A percentile compares a stretch with the other conserved stretches of the same genome.
These are phyloP conservation scores for Microdon myrmicae DNA, from an alignment of 2,888 invertebrate genomes.

Conservation along the genomic window DNA sequence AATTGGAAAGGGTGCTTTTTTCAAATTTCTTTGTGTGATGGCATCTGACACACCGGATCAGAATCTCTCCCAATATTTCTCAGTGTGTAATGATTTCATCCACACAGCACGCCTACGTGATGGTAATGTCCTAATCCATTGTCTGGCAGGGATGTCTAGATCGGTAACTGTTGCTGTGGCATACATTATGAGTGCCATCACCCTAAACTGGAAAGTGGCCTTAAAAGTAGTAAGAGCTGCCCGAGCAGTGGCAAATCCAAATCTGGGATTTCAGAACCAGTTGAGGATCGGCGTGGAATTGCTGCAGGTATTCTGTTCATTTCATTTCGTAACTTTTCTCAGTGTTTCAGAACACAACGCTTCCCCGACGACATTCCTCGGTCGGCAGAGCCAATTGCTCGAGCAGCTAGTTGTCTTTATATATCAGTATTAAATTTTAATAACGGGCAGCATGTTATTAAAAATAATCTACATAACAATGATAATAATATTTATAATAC, in stretches of 20 bases:
- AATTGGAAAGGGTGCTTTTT: no score
- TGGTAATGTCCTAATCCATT: conserved; percentile 93
- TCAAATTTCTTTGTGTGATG: conserved; percentile 90
- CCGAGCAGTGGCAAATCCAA: conserved; percentile 93
- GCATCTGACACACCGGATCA: conserved; percentile 96
- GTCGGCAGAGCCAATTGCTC: no score
- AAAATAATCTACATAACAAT: no score
- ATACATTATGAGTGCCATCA: conserved; percentile 94
- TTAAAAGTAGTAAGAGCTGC: conserved; percentile 93
- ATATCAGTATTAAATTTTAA: no score
- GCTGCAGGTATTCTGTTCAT: no score
- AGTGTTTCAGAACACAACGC: no score
- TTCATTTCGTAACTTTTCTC: no score
- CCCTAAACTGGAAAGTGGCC: conserved; percentile 90
- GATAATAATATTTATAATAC: no score
- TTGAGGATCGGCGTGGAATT: conserved; percentile 90
- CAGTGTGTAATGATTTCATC: conserved; percentile 95
- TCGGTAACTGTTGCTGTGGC: conserved; percentile 96
- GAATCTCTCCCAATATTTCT: conserved; percentile 92
- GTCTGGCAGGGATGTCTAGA: conserved; percentile 95
- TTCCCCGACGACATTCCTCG: no score
- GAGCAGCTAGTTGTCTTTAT: no score
- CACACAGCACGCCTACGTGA: conserved; percentile 90
- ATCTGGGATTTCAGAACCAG: conserved; percentile 94
- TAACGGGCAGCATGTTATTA: no score